Percentiles rank a stretch among this genome's conserved stretches.
These are phyloP conservation scores for Dipodomys merriami DNA, from an alignment of 2,113 vertebrate species.

Conservation along the genomic window DNA sequence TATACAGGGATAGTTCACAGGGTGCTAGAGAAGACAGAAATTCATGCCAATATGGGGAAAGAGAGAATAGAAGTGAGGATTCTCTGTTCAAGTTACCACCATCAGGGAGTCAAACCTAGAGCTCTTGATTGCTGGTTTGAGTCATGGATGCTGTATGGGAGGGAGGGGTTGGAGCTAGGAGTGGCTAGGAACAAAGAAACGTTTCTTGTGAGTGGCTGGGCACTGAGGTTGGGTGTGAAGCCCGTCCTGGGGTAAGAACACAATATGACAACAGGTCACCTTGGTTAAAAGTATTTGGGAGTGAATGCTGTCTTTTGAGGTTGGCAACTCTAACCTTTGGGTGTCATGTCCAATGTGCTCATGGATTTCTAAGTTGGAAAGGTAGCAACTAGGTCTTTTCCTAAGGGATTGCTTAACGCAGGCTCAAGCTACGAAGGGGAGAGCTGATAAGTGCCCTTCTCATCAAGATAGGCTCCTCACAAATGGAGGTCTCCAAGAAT, in stretches of 20 bases:
- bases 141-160: neutral
- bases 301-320: neutral
- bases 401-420: neutral
- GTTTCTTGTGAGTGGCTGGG: neutral
- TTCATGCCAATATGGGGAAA: slow-evolving; percentile 26
- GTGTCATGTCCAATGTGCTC: neutral
- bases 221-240: neutral
- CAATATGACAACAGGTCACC: neutral
- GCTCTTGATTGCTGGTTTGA: neutral
- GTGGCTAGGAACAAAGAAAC: neutral
- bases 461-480: neutral
- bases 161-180: neutral
- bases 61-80: slow-evolving; percentile 33
- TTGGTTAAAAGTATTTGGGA: neutral
- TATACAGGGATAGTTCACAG: slow-evolving; percentile 54
- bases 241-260: neutral
- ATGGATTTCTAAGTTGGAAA: neutral
- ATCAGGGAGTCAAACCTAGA: neutral
- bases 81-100: neutral
- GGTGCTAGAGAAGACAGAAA: slow-evolving; percentile 60
- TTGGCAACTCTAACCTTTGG: neutral
- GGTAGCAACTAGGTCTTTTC: slow-evolving; percentile 10
- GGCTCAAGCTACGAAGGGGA: neutral
- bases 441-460: neutral
- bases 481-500: no score